Evolutionary conservation across 2,888 invertebrate genomes (phyloP).

Genomic region (Sarcophaga carnaria): DNA sequence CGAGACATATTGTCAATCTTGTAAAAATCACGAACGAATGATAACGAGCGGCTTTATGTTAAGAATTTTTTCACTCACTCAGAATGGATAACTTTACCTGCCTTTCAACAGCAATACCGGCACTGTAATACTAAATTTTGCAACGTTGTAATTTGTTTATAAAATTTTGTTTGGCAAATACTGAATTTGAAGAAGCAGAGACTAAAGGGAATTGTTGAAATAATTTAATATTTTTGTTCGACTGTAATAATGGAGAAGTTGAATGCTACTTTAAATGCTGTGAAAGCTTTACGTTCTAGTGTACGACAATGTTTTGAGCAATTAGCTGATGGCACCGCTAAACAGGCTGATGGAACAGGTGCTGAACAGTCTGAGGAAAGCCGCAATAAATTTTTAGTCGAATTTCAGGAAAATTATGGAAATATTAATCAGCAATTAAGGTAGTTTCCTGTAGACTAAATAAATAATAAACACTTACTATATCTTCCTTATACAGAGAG

Average conservation of each 20-base stretch:
- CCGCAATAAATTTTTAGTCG: constrained; percentile 88
- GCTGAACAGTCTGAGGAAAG: constrained; percentile 92
- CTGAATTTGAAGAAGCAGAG: not conserved
- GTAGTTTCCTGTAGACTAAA: constrained; percentile 78
- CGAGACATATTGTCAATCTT: constrained; percentile 1
- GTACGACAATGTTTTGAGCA: constrained; percentile 93
- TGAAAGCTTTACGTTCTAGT: constrained; percentile 90
- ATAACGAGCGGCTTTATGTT: too few relatives aligned
- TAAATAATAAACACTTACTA: not conserved
- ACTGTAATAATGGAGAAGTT: constrained; percentile 85
- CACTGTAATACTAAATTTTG: not conserved
- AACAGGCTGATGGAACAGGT: constrained; percentile 89
- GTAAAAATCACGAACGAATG: too few relatives aligned
- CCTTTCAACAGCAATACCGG: not conserved
- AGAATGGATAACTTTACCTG: not conserved
- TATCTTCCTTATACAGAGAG: constrained; percentile 83
- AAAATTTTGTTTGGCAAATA: not conserved
- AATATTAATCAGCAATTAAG: constrained; percentile 91
- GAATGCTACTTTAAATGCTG: constrained; percentile 87
- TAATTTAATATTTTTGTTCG: not conserved
- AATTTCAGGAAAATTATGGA: constrained; percentile 91
- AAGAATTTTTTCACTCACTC: not conserved
- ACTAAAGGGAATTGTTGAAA: not conserved
- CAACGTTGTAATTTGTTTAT: not conserved
- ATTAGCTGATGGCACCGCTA: constrained; percentile 90